Base-by-base conservation (phyloP, 53 echinoderm and acorn worm species). In the Temnopleurus reevesii region DNA sequence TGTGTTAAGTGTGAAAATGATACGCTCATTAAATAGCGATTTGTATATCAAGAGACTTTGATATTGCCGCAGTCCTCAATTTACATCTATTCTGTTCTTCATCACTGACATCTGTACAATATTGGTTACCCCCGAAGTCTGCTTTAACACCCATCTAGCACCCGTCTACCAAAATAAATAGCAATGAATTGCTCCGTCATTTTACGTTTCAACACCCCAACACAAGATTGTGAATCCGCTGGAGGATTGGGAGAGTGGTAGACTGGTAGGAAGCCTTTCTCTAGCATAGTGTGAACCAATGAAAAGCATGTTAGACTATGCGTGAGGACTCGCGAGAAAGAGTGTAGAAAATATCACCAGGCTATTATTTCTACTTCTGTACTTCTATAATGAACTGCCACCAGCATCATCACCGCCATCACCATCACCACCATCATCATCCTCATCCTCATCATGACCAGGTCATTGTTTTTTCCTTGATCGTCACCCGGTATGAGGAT, bases 191-290 rank as follows among this genome's bases (percentile, higher is more conserved):
- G 71, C 27, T 2, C 65, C 51, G 53, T 46, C 34, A 36, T 71
- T 71, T 87, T 66, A 71, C 88, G 71, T 65, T 34, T 21, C 76
- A 66, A 87, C 88, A 87, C 76, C 71, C 88, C 65, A 12, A 12
- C 53, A 71, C 41, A 87, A 87, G 15, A 87, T n/a, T 35, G 45
- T 57, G 7, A 27, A 56, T 25, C 38, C 84, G 60, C 41, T 21
- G 3, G 85, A 85, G 85, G 38, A 44, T 85, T 55, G 55, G 18
- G 12, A 55, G 2, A 83, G 83, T 36, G 33, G 35, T 30, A 33
- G 31, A 23, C 56, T 30, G 56, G 31, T 36, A 38, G 41, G 71
- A 71, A 71, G 19, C 38, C 36, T 2, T 10, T 43, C 19, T 71
- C 41, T n/a, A 19, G 15, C 83, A 36, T 2, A 55, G 54, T 56